These are phyloP conservation scores for Lasioglossum zephyrum DNA, from an alignment of 2,888 invertebrate genomes.

Conservation along the genomic window DNA sequence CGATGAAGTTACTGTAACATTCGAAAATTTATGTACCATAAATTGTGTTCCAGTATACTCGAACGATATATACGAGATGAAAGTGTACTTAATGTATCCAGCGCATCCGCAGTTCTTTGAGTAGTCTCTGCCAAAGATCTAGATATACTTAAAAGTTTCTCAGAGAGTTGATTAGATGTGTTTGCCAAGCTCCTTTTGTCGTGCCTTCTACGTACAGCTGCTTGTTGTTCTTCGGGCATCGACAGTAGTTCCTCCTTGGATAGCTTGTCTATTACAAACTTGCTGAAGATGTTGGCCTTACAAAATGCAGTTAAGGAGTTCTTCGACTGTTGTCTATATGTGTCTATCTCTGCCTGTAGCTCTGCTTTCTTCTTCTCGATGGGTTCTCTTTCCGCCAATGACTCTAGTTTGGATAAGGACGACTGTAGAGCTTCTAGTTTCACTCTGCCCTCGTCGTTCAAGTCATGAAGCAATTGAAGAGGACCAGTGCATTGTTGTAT, in stretches of 20 bases:
- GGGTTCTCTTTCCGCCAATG: conserved; percentile 85
- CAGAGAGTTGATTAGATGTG: conserved; percentile 92
- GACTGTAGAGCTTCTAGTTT: conserved; percentile 89
- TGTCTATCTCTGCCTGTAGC: conserved; percentile 88
- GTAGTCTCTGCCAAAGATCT: conserved; percentile 94
- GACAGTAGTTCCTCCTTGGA: conserved; percentile 90
- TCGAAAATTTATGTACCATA: conserved; percentile 56
- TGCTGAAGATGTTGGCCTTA: conserved; percentile 91
- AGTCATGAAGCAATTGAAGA: conserved; percentile 88
- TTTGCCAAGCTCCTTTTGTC: conserved; percentile 89
- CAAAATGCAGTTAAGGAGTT: conserved; percentile 91
- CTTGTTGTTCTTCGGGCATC: conserved; percentile 85
- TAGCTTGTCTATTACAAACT: conserved; percentile 91
- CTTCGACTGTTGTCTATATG: conserved; percentile 89
- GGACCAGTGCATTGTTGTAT: conserved; percentile 91
- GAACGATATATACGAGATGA: conserved; percentile 25
- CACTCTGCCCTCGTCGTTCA: conserved; percentile 91
- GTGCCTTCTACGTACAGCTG: conserved; percentile 88
- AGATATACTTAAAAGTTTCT: conserved; percentile 93
- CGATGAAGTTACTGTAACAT: conserved; percentile 85
- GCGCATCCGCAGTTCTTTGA: conserved; percentile 93
- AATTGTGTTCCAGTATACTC: background rate
- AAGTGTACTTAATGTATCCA: conserved; percentile 89
- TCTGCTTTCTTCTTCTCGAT: conserved; percentile 88
- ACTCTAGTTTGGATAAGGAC: conserved; percentile 89